These are phyloP conservation scores for Anoplopoma fimbria DNA, from an alignment of 2,113 vertebrate genomes.

Conservation along the genomic window DNA sequence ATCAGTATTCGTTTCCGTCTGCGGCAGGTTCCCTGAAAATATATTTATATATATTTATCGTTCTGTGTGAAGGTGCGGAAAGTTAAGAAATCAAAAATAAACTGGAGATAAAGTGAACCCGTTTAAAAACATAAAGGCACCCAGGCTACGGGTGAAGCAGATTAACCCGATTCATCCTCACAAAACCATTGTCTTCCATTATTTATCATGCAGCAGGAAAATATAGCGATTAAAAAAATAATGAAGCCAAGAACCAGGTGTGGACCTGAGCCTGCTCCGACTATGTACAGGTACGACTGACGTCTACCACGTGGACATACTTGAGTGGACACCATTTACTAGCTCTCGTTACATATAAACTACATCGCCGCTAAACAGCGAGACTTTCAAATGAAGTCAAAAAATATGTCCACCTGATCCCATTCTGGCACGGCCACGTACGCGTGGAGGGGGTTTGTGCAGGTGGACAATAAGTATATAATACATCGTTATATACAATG, in stretches of 20 bases:
- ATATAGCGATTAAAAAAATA: conserved; percentile 73
- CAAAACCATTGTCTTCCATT: conserved; percentile 47
- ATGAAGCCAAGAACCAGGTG: conserved; percentile 63
- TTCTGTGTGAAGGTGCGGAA: conserved; percentile 31
- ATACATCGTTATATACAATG: conserved; percentile 78
- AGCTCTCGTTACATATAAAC: conserved; percentile 51
- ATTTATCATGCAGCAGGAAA: conserved; percentile 60
- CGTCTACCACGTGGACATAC: conserved; percentile 35
- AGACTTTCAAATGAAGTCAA: no score
- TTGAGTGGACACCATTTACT: conserved; percentile 41
- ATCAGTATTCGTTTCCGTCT: conserved; percentile 36
- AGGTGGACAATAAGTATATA: conserved; percentile 73
- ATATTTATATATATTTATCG: conserved; percentile 11
- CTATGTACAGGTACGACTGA: conserved; percentile 68
- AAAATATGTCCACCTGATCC: conserved; percentile 52
- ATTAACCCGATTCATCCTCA: conserved; percentile 52
- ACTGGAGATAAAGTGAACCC: conserved; percentile 16
- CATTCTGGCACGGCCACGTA: conserved; percentile 53
- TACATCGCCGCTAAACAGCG: no score
- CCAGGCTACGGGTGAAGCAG: conserved; percentile 33
- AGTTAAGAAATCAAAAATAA: conserved; percentile 41
- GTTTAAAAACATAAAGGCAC: conserved; percentile 66
- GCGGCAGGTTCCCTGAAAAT: conserved; percentile 32
- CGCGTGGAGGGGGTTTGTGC: conserved; percentile 38
- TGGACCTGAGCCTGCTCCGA: conserved; percentile 67